Conservation (phyloP, 1,140 invertebrate genomes). For the Chrysomallon squamiferum region DNA sequence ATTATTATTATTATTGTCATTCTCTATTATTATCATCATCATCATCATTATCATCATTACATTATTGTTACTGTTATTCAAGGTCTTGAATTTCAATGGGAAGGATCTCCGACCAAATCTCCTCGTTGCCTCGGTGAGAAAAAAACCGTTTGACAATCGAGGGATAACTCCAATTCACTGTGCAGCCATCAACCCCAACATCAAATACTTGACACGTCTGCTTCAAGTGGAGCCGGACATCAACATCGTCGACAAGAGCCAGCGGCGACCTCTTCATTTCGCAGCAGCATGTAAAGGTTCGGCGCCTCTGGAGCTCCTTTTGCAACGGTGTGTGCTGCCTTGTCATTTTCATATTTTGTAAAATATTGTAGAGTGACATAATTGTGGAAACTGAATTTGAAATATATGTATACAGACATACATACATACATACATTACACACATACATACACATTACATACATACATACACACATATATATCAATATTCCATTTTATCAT, state of each 20-base stretch:
- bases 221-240: slow-evolving; percentile 62
- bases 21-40: too few species aligned
- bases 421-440: too few species aligned
- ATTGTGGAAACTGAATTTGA: too few species aligned
- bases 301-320: slow-evolving; percentile 64
- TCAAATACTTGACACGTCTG: slow-evolving; percentile 62
- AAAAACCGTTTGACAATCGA: slow-evolving; percentile 59
- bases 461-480: too few species aligned
- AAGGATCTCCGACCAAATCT: slow-evolving; percentile 58
- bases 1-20: too few species aligned
- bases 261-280: slow-evolving; percentile 66
- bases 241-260: slow-evolving; percentile 62
- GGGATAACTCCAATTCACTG: slow-evolving; percentile 67
- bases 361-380: too few species aligned
- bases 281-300: slow-evolving; percentile 65
- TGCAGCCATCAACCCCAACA: slow-evolving; percentile 68
- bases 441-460: too few species aligned
- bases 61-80: too few species aligned
- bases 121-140: slow-evolving; percentile 61
- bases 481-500: too few species aligned
- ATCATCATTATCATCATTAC: too few species aligned
- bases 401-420: too few species aligned
- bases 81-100: slow-evolving; percentile 59
- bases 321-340: slow-evolving; percentile 47
- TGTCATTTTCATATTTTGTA: neutral